phyloP scores from a whole-genome alignment of 2,888 invertebrate species.

The Sesamia inferens region DNA sequence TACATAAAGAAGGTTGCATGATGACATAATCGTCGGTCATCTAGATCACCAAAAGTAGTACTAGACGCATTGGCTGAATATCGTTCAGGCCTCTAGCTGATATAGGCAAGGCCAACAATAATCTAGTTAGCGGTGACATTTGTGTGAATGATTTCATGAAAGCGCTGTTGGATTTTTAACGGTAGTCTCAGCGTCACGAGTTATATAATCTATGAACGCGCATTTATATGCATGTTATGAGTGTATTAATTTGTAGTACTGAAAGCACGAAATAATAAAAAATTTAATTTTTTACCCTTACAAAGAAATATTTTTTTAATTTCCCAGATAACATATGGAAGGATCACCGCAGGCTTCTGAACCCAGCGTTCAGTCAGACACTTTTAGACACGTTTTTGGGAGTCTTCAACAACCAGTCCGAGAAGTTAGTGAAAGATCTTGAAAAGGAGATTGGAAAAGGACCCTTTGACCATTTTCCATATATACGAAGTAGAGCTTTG shows the following conservation, averaged over 20 bases:
- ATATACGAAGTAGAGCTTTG: constrained; percentile 76
- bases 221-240: too few species aligned
- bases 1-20: too few species aligned
- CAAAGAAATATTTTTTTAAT: neutral
- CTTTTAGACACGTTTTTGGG: constrained; percentile 74
- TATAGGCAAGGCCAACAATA: too few species aligned
- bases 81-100: too few species aligned
- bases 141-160: neutral
- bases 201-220: neutral
- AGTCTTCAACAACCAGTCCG: constrained; percentile 76
- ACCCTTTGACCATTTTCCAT: constrained; percentile 78
- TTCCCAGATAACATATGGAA: constrained; percentile 76
- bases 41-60: too few species aligned
- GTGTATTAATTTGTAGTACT: neutral
- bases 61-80: too few species aligned
- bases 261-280: neutral
- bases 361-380: constrained; percentile 76
- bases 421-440: constrained; percentile 70
- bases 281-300: neutral
- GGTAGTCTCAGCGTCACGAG: neutral
- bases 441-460: constrained; percentile 70
- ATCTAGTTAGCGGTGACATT: neutral
- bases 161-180: neutral
- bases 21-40: too few species aligned
- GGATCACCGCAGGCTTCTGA: constrained; percentile 75